phyloP scores from a whole-genome alignment of 2,888 invertebrate genomes.

The Eupithecia vulgata region DNA sequence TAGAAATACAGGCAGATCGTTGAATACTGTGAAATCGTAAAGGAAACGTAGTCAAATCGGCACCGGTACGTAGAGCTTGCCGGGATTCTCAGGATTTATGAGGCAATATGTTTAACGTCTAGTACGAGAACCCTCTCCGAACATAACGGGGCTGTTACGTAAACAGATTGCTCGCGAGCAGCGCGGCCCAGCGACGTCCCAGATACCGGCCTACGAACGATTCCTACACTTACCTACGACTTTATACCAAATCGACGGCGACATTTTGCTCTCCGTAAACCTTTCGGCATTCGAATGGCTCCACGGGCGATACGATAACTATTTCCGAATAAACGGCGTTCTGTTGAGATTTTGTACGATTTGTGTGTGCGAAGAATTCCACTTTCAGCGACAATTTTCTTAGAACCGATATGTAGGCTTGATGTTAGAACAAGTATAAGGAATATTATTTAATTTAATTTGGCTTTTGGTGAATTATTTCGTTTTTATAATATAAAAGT shows the following conservation, averaged over 20 bases:
- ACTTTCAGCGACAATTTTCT: constrained; percentile 2
- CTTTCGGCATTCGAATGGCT: constrained; percentile 55
- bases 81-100: constrained; percentile 83
- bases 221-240: constrained; percentile 62
- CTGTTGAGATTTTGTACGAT: constrained; percentile 40
- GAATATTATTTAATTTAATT: background rate
- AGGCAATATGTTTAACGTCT: constrained; percentile 84
- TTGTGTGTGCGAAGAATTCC: constrained; percentile 13
- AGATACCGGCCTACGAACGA: constrained; percentile 75
- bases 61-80: constrained; percentile 75
- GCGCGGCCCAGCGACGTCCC: constrained; percentile 63
- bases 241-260: constrained; percentile 63
- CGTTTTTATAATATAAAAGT: too few relatives aligned
- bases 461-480: too few relatives aligned
- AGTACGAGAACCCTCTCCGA: constrained; percentile 80
- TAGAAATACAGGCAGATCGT: constrained; percentile 57
- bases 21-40: constrained; percentile 75
- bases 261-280: constrained; percentile 60
- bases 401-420: background rate
- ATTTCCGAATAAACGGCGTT: constrained; percentile 47
- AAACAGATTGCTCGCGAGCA: constrained; percentile 82
- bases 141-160: constrained; percentile 83
- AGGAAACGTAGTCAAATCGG: constrained; percentile 82
- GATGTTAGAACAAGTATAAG: background rate
- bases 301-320: constrained; percentile 47